Evolutionary conservation across 2,113 vertebrate genomes (phyloP).

Genomic region (human (Homo sapiens)): GRCh38 chr6:60314001-60314500

Average conservation of each 20-base stretch:
- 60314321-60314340: background rate
- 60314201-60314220: background rate
- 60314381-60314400: background rate
- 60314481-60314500: background rate
- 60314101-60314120: background rate
- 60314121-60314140: background rate
- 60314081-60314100: background rate
- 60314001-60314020: background rate
- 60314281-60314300: background rate
- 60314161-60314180: background rate
- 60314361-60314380: background rate
- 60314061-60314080: background rate
- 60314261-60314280: background rate
- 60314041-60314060: background rate
- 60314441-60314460: background rate
- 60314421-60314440: background rate
- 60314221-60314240: background rate
- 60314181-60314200: background rate
- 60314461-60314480: slow-evolving; percentile 15
- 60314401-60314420: background rate
- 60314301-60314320: background rate
- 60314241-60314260: background rate
- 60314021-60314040: background rate
- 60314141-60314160: background rate
- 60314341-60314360: background rate